These are phyloP conservation scores for Dermolepida albohirtum DNA, from an alignment of 2,888 invertebrate genomes.

Conservation along the genomic window DNA sequence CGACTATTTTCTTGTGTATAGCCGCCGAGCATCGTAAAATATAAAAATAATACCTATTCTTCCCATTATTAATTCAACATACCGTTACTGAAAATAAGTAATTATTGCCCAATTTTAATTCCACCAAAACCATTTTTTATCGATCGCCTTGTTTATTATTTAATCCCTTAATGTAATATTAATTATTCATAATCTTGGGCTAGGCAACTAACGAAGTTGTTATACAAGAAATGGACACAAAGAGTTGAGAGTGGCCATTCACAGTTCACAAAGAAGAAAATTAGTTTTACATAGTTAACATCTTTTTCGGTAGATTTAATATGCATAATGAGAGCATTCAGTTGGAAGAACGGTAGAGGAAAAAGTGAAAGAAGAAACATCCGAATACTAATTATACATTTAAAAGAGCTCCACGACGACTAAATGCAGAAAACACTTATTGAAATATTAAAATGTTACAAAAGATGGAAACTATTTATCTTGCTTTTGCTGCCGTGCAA, in stretches of 20 bases:
- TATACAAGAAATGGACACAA: slow-evolving; percentile 5
- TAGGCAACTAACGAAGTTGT: slow-evolving; percentile 20
- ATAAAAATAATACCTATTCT: no score
- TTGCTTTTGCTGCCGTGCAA: slow-evolving; percentile 16
- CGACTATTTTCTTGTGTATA: no score
- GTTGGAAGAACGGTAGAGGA: slow-evolving; percentile 15
- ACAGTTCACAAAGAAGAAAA: slow-evolving; percentile 26
- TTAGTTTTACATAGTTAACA: slow-evolving; percentile 40
- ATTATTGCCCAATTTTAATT: slow-evolving; percentile 3
- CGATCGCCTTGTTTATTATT: neutral
- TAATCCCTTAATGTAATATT: neutral
- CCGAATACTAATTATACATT: slow-evolving; percentile 23
- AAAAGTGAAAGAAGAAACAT: slow-evolving; percentile 29
- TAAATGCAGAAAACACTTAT: slow-evolving; percentile 18
- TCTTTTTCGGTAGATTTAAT: slow-evolving; percentile 40
- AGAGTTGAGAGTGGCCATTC: slow-evolving; percentile 32
- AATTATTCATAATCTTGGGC: slow-evolving; percentile 9
- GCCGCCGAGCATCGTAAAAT: no score
- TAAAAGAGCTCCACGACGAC: neutral
- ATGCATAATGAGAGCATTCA: slow-evolving; percentile 26
- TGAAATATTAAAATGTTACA: slow-evolving; percentile 5
- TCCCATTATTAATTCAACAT: no score
- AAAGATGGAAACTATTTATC: slow-evolving; percentile 11
- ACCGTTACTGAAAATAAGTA: neutral
- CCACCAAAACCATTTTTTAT: neutral